phyloP scores from a whole-genome alignment of 2,113 vertebrate genomes.

The Poecilia latipinna region DNA sequence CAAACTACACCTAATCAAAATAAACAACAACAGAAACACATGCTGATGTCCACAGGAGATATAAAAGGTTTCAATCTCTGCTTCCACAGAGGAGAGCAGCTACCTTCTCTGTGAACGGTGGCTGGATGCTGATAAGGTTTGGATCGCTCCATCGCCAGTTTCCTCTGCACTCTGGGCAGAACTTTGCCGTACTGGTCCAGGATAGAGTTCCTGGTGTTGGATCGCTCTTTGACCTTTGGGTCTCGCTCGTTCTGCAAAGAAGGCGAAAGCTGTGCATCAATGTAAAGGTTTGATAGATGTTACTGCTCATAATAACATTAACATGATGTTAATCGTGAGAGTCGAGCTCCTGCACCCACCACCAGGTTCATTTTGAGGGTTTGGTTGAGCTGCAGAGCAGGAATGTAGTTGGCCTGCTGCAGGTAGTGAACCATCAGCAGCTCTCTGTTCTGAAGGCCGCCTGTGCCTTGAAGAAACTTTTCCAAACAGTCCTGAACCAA shows the following conservation, averaged over 20 bases:
- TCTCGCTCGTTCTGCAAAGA: conserved; percentile 85
- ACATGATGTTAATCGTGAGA: background rate
- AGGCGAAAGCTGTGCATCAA: background rate
- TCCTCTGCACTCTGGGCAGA: conserved; percentile 90
- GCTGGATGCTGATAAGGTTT: conserved; percentile 87
- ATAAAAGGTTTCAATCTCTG: background rate
- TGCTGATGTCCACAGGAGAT: no score
- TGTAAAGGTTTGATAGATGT: background rate
- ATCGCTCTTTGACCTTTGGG: conserved; percentile 86
- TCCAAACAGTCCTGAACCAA: conserved; percentile 88
- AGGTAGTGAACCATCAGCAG: conserved; percentile 91
- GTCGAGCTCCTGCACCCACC: conserved; percentile 72
- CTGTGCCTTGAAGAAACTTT: conserved; percentile 85
- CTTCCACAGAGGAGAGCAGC: background rate
- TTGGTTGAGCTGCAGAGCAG: conserved; percentile 90
- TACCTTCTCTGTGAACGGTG: conserved; percentile 86
- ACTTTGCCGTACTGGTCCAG: conserved; percentile 90
- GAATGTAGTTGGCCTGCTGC: conserved; percentile 90
- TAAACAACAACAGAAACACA: no score
- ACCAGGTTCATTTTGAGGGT: conserved; percentile 83
- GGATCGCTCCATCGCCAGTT: conserved; percentile 86
- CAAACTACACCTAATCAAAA: no score
- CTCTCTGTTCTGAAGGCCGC: conserved; percentile 87
- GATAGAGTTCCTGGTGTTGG: conserved; percentile 88
- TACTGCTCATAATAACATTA: no score